These are phyloP conservation scores for Phallusia fumigata DNA, from an alignment of 23 tunicate species.

Conservation along the genomic window DNA sequence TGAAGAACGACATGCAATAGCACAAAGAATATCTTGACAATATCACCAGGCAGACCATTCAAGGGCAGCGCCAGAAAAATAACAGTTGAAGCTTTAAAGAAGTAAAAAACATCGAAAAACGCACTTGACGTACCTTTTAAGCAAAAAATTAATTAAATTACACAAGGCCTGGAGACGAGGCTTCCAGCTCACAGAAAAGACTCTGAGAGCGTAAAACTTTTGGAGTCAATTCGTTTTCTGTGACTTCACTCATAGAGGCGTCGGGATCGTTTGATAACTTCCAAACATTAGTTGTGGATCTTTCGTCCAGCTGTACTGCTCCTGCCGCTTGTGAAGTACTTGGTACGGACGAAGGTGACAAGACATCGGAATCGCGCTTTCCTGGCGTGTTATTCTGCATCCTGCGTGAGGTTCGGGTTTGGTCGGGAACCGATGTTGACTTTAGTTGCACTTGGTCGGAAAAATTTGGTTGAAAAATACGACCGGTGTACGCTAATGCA, in stretches of 20 bases:
- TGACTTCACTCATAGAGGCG: neutral
- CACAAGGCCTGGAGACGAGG: neutral
- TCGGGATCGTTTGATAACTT: neutral
- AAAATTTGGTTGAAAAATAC: neutral
- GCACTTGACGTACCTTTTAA: neutral
- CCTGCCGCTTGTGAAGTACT: neutral
- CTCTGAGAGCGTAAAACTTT: neutral
- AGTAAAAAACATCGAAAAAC: neutral
- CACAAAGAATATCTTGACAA: neutral
- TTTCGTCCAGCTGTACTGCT: neutral
- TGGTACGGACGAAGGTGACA: neutral
- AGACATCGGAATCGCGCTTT: neutral
- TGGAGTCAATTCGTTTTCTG: neutral
- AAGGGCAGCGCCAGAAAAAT: neutral
- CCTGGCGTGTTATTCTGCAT: neutral
- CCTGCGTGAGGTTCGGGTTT: neutral
- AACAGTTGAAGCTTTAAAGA: neutral
- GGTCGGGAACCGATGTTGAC: neutral
- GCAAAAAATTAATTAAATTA: neutral
- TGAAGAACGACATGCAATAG: neutral
- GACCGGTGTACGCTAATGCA: conserved; percentile 4
- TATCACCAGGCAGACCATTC: neutral
- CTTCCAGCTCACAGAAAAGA: conserved; percentile 6
- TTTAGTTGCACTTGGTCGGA: neutral
- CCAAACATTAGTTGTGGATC: neutral